Conservation (phyloP, 2,113 vertebrate species). For the Cavia porcellus region DNA sequence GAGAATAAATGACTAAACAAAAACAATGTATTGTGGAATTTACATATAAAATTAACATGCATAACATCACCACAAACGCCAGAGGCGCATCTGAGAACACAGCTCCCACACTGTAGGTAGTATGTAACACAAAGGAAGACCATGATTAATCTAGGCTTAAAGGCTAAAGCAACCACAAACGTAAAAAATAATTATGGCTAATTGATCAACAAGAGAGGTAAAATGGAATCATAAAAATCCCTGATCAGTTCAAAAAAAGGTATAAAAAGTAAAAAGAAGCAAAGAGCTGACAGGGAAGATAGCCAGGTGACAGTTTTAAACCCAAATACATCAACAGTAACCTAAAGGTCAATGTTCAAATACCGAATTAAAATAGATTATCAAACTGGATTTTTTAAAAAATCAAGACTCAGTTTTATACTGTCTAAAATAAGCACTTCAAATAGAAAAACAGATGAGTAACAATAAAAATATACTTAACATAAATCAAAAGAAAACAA, state of each 20-base stretch:
- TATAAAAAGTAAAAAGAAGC: neutral
- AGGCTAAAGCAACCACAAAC: neutral
- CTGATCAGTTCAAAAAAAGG: neutral
- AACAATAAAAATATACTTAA: conserved; percentile 7
- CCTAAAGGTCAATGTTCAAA: neutral
- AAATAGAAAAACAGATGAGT: neutral
- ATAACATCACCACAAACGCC: neutral
- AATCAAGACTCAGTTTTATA: neutral
- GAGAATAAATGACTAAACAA: neutral
- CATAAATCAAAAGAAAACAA: neutral
- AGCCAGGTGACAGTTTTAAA: neutral
- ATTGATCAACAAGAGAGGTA: neutral
- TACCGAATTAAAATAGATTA: neutral
- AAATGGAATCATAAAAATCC: neutral
- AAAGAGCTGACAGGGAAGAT: neutral
- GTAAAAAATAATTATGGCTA: neutral
- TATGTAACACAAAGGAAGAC: neutral
- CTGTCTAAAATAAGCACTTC: neutral
- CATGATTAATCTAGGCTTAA: neutral
- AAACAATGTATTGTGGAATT: neutral
- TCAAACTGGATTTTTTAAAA: neutral
- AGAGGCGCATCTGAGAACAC: neutral
- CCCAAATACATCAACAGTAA: neutral
- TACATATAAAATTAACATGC: neutral
- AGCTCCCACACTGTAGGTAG: neutral